Evolutionary conservation across 2,113 vertebrate genomes (phyloP), one percentile per base, ranked within the genome.

Genomic region (Cygnus buccinator): DNA sequence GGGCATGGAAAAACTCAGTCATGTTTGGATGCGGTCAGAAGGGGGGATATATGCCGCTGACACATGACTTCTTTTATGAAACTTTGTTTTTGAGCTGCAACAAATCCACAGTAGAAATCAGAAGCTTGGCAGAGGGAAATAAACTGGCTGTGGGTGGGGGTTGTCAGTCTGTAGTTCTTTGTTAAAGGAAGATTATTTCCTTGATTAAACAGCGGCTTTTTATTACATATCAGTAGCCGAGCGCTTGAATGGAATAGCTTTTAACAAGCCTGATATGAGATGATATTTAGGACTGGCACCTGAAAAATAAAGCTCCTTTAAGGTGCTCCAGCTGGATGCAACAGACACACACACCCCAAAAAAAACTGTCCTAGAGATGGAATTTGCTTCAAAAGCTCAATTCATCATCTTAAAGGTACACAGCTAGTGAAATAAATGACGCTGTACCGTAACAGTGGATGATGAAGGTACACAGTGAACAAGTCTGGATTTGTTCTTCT

Each of bases 401-500:
- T 59, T 94, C 3, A 7, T 80, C 8, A 10, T 84, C 26, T 68
- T 44, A 19, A n/a, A 93, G 41, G 21, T 65, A 44, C 15, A 33
- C 11, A 76, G 48, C 57, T 85, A 55, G n/a, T 31, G 54, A 91
- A 66, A 50, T 29, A 11, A 5, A 13, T 50, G 73, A 43, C 0
- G 1, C 62, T 50, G 61, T 52, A 28, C 50, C 6, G 1, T 77
- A 28, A 33, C 29, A 59, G 28, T 67, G 79, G 61, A 41, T n/a
- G 72, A 46, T 28, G 37, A 71, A 89, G 61, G 44, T 72, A 41
- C 17, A 33, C 25, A 19, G 67, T n/a, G 70, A 66, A 59, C 55
- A 88, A 89, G 70, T 72, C 70, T 55, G 35, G 9, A 58, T 91
- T 90, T 95, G 66, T 68, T 86, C 5, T 22, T 76, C 41, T 70